Conservation (phyloP, 1,140 invertebrate genomes). For the Anadara kagoshimensis region DNA sequence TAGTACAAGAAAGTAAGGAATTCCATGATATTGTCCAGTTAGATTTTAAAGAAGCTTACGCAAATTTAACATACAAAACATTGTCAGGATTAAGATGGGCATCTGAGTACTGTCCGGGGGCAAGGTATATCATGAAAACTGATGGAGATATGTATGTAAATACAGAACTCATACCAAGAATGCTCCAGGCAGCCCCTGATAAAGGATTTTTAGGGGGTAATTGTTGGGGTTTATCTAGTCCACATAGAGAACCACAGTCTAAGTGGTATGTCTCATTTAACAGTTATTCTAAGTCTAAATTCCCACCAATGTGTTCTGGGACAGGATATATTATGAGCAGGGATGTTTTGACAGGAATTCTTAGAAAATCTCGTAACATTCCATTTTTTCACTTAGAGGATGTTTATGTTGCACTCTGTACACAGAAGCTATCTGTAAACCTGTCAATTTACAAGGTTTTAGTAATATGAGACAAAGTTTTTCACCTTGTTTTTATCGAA, state of each 20-base stretch:
- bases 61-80: conserved; percentile 90
- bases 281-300: conserved; percentile 65
- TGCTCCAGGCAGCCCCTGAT: conserved; percentile 15
- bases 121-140: conserved; percentile 67
- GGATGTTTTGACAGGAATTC: conserved; percentile 65
- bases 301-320: conserved; percentile 73
- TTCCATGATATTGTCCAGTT: conserved; percentile 85
- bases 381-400: conserved; percentile 73
- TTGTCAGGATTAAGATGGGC: conserved; percentile 88
- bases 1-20: conserved; percentile 76
- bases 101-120: conserved; percentile 76
- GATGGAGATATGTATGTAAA: conserved; percentile 77
- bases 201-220: conserved; percentile 39
- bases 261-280: conserved; percentile 71
- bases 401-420: conserved; percentile 69
- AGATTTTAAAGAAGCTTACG: conserved; percentile 84
- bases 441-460: conserved; percentile 46
- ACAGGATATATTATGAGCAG: conserved; percentile 71
- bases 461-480: conserved; percentile 34
- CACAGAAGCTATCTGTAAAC: conserved; percentile 43
- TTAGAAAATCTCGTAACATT: conserved; percentile 56
- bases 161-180: conserved; percentile 26
- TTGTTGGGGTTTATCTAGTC: conserved; percentile 26
- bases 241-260: conserved; percentile 61
- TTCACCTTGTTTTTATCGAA: conserved; percentile 38